Conservation (phyloP, 2,797 vertebrate species). For the Sphenopsis melanotis region DNA sequence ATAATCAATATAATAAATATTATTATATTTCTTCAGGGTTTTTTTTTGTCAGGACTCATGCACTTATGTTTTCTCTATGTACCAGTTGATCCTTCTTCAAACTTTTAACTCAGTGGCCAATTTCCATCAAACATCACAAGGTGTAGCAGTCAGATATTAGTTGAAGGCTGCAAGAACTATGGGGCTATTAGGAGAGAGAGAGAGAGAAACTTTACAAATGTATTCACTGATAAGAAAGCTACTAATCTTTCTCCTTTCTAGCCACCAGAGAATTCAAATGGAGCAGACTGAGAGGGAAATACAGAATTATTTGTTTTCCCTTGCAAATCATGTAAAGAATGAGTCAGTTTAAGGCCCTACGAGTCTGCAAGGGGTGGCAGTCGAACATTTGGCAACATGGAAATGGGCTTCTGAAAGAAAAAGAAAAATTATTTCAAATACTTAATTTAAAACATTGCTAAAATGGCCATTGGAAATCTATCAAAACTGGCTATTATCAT, state of each 20-base stretch:
- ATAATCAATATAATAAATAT: no score
- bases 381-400: rapidly evolving
- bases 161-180: not conserved
- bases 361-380: not conserved
- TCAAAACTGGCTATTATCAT: not conserved
- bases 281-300: not conserved
- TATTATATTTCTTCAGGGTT: not conserved
- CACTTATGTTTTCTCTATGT: not conserved
- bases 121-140: not conserved
- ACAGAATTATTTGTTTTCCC: not conserved
- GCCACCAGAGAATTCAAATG: not conserved
- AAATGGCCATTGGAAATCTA: not conserved
- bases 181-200: not conserved
- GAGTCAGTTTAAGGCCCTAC: not conserved
- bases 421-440: not conserved
- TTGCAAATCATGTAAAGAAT: not conserved
- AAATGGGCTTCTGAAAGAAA: not conserved
- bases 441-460: not conserved
- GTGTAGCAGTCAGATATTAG: not conserved
- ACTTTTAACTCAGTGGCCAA: not conserved
- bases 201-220: not conserved
- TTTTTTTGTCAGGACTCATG: not conserved
- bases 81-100: not conserved
- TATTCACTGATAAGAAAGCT: not conserved
- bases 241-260: not conserved